Conservation (phyloP, 2,888 invertebrate species). For the Lycocerus yunnanus region DNA sequence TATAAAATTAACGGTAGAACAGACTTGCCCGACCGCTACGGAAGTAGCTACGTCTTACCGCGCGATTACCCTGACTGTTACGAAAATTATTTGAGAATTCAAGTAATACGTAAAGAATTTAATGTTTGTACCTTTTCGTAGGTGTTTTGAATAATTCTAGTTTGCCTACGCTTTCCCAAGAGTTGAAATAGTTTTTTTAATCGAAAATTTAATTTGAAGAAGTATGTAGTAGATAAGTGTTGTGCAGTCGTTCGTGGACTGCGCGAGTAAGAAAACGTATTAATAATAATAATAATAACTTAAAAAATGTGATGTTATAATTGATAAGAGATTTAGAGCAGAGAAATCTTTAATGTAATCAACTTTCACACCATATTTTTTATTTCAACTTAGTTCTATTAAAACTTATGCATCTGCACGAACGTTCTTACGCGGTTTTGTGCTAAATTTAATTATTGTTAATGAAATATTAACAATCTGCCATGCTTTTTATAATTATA, state of each 20-base stretch:
- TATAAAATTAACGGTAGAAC: too few species aligned
- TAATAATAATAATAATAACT: neutral
- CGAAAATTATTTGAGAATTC: neutral
- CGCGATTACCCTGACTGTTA: neutral
- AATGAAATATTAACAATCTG: neutral
- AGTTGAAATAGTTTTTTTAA: neutral
- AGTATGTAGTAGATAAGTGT: neutral
- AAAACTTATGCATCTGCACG: neutral
- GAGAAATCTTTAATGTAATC: constrained; percentile 17
- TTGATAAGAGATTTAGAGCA: constrained; percentile 6
- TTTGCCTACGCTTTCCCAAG: neutral
- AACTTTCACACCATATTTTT: constrained; percentile 15
- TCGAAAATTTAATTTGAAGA: neutral
- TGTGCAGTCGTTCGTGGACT: neutral
- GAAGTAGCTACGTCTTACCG: neutral
- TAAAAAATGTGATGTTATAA: neutral
- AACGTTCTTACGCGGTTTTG: neutral
- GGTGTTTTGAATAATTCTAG: neutral
- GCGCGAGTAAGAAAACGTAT: neutral
- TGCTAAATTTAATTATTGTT: neutral
- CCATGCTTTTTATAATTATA: neutral
- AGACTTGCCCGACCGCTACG: neutral
- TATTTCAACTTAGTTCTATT: neutral
- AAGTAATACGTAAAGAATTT: neutral
- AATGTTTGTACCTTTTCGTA: neutral